Evolutionary conservation across 2,888 invertebrate species (phyloP), one percentile per base, ranked within the genome.

Genomic region (Drosophila yooni): DNA sequence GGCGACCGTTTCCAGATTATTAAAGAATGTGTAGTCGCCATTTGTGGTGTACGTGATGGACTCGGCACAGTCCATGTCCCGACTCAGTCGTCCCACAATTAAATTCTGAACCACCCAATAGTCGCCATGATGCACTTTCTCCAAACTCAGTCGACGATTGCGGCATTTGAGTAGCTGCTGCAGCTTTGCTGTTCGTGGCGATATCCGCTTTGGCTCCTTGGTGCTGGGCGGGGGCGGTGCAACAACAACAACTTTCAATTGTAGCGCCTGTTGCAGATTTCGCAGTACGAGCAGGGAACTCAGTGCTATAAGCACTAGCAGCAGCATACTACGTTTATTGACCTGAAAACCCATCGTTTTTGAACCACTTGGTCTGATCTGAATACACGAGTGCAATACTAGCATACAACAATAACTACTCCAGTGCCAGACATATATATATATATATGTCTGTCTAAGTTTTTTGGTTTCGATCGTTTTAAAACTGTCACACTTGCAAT

Each of bases 11-110:
- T 94, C 94, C 72, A 96, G 91, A 91, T 96, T 95, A 81, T 95
- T 94, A 76, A 96, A 94, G 92, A 95, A 96, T 11, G 95, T 95
- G 83, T 94, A 95, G 83, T 96, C 96, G 0, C 95, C 95, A 89
- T 96, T 95, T 0, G 96, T 96, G 15, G 96, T 95, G 83, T 95
- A 95, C 0, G 96, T 96, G 40, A 96, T 94, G 69, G 94, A 94
- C 82, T 95, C 95, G 88, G 94, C 94, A 89, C 95, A 95, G 54
- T 91, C 93, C 59, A 94, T 81, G n/a, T 76, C 60, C 0, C 81
- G 85, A 67, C 93, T 93, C 48, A 93, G 92, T 72, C 94, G 63
- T 0, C 91, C 95, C 15, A 93, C 92, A 66, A 95, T 93, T 82
- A 95, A 94, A 91, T 96, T 95, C 84, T 94, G 94, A 10, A 95